Base-by-base conservation (phyloP, 1,140 invertebrate species). In the Oreohelix idahoensis region DNA sequence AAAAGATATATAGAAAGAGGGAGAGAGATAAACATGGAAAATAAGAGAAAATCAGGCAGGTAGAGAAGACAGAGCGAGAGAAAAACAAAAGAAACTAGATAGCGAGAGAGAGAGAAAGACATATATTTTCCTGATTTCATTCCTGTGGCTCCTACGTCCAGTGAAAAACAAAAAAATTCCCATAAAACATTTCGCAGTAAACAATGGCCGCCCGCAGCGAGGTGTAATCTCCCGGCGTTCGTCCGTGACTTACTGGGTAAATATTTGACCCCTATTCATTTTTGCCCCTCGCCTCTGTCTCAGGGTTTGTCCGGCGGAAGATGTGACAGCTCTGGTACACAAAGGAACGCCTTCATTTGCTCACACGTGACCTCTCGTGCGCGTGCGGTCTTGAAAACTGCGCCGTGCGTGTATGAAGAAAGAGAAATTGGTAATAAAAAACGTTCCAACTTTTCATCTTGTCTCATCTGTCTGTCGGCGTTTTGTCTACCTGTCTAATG, bases 201-300 rank as follows among this genome's bases (percentile, higher is more conserved):
- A 32, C 63, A 29, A 32, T 35, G 29, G 63, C n/a, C 8, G n/a
- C 20, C 8, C 63, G 5, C n/a, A 2, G n/a, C 0, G n/a, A 1
- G 17, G 29, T 32, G 63, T 66, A 66, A 66, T 66, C n/a, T 66
- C 63, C 2, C 63, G 5, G 8, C 2, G 13, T 5, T 32, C n/a
- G 29, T 8, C 63, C 63, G n/a, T 66, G 63, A 32, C 63, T 66
- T 32, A 32, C 63, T 66, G n/a, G 63, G 17, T 66, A 66, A 66
- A 66, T 66, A 66, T 29, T 66, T 66, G n/a, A 66, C 63, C 63
- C 26, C 63, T 66, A 35, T 66, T 66, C 63, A 66, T 66, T 66
- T 66, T 17, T 66, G 2, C 63, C 29, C 32, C 63, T 11, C 11
- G 63, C 63, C 63, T 23, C 5, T 1, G 63, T 1, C 29, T 66